Evolutionary conservation across 2,113 vertebrate species (phyloP).

Genomic region (Motacilla tschutschensis): DNA sequence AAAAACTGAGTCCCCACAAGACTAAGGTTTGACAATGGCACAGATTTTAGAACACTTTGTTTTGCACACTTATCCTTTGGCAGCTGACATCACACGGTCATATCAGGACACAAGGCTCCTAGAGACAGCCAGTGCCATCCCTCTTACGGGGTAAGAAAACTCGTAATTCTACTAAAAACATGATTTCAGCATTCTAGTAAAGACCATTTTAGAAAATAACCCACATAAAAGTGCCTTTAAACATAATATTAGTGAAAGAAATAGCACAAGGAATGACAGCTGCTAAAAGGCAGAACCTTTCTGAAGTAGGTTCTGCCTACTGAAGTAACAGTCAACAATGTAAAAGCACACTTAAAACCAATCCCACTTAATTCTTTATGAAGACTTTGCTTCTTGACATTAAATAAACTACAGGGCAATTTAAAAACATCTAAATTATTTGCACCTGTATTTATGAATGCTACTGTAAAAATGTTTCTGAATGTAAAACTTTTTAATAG

Average conservation of each 20-base stretch:
- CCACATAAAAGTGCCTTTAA: neutral
- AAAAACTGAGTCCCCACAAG: accelerated
- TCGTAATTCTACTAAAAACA: neutral
- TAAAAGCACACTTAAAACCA: neutral
- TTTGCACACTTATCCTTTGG: neutral
- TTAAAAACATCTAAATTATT: neutral
- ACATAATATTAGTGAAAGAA: neutral
- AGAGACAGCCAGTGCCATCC: neutral
- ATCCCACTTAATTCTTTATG: neutral
- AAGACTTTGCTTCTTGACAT: neutral
- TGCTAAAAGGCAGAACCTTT: neutral
- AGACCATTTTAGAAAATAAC: neutral
- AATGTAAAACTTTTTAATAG: neutral
- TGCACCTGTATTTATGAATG: accelerated
- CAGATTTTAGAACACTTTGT: neutral
- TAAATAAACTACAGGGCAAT: neutral
- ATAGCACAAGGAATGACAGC: neutral
- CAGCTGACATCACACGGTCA: neutral
- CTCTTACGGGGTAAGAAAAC: neutral
- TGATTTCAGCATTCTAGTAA: neutral
- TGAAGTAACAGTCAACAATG: neutral
- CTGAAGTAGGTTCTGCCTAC: no score
- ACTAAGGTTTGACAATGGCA: neutral
- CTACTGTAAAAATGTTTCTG: neutral
- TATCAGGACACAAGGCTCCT: neutral